Evolutionary conservation across 2,888 invertebrate species (phyloP).

Genomic region (Gerris lacustris): DNA sequence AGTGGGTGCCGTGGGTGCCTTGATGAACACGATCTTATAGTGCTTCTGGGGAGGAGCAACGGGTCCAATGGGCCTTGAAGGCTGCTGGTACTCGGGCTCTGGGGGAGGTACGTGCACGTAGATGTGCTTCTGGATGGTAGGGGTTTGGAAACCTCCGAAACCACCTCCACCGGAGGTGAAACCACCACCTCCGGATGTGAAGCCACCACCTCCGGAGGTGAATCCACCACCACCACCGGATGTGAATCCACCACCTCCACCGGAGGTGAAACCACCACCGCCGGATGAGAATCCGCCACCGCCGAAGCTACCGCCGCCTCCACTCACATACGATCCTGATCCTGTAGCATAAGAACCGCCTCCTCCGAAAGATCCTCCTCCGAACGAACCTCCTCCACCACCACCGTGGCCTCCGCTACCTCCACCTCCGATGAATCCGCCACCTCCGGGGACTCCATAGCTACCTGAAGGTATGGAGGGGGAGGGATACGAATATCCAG

Average conservation of each 20-base stretch:
- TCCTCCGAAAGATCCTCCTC: conserved; percentile 21
- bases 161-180: conserved; percentile 10
- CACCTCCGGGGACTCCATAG: conserved; percentile 31
- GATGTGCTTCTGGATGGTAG: conserved; percentile 70
- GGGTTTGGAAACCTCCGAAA: conserved; percentile 29
- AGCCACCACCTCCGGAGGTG: conserved; percentile 12
- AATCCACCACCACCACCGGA: conserved; percentile 13
- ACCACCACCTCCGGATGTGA: conserved; percentile 9
- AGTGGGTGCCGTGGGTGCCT: conserved; percentile 72
- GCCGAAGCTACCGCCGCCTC: conserved; percentile 17
- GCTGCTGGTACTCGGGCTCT: conserved; percentile 52
- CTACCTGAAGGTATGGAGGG: conserved; percentile 30
- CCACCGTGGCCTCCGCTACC: conserved; percentile 29
- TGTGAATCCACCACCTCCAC: conserved; percentile 7
- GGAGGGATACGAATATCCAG: conserved; percentile 28
- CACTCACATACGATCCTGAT: conserved; percentile 10
- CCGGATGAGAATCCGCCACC: conserved; percentile 1
- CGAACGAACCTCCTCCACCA: conserved; percentile 31
- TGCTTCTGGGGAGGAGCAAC: conserved; percentile 69
- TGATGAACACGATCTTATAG: conserved; percentile 87
- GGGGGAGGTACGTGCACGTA: conserved; percentile 82
- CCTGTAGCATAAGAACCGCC: conserved; percentile 19
- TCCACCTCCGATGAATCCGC: conserved; percentile 38
- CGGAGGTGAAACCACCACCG: conserved; percentile 13
- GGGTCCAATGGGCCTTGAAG: conserved; percentile 28